A percentile compares a stretch with the other conserved stretches of the same genome.
These are phyloP conservation scores for Liasis olivaceus DNA, from an alignment of 2,797 vertebrate genomes.

Conservation along the genomic window DNA sequence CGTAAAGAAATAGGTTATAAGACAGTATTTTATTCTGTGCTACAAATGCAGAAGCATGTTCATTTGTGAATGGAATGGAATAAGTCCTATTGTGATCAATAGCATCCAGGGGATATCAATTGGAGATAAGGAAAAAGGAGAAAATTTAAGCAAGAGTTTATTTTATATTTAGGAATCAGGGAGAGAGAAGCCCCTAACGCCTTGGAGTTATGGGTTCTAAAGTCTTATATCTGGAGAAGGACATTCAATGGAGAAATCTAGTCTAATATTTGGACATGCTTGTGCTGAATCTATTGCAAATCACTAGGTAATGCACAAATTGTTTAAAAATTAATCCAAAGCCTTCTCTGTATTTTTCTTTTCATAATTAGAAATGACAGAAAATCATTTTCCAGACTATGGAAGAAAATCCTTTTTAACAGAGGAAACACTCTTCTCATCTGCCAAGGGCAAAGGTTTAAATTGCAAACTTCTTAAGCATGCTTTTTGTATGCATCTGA, in stretches of 20 bases:
- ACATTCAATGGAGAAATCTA: neutral
- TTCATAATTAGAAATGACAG: conserved; percentile 36
- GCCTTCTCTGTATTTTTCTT: conserved; percentile 4
- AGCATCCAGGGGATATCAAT: neutral
- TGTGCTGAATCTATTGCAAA: neutral
- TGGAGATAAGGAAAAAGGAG: neutral
- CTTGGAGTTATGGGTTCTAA: too few relatives aligned
- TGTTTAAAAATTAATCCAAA: conserved; percentile 2
- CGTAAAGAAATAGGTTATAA: too few relatives aligned
- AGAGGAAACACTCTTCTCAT: neutral
- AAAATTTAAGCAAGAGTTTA: too few relatives aligned
- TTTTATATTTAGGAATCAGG: too few relatives aligned
- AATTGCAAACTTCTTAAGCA: conserved; percentile 14
- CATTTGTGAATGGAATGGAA: neutral
- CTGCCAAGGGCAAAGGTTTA: conserved; percentile 12
- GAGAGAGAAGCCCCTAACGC: too few relatives aligned
- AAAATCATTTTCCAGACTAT: conserved; percentile 6
- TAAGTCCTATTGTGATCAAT: neutral
- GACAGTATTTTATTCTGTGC: too few relatives aligned
- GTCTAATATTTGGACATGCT: neutral
- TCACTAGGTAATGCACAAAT: neutral
- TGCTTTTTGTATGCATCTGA: conserved; percentile 7
- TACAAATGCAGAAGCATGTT: neutral
- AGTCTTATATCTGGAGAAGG: neutral
- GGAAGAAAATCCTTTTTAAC: neutral